A percentile compares a stretch with the other conserved stretches of the same genome.
These are phyloP conservation scores for Gorsachius goisagi DNA, from an alignment of 2,113 vertebrate species.

Conservation along the genomic window DNA sequence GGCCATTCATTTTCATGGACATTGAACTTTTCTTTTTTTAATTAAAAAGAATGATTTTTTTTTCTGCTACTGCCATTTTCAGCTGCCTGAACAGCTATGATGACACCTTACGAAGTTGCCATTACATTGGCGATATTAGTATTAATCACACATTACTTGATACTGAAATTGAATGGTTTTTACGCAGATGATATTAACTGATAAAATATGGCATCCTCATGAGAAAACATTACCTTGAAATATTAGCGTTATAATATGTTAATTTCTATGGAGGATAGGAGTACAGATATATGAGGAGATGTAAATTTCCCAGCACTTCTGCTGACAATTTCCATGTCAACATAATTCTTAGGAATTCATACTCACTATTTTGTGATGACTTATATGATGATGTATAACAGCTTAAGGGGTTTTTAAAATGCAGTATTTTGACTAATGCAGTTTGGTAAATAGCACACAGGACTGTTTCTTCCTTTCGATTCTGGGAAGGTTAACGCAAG, in stretches of 20 bases:
- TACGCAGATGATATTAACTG: conserved; percentile 79
- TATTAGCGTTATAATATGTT: conserved; percentile 84
- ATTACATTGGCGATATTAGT: conserved; percentile 55
- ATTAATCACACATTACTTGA: conserved; percentile 78
- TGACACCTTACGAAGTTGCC: conserved; percentile 49
- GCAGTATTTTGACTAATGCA: conserved; percentile 81
- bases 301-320: conserved; percentile 79
- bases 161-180: conserved; percentile 81
- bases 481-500: conserved; percentile 66
- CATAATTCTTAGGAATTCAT: conserved; percentile 81
- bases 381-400: conserved; percentile 86
- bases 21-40: neutral
- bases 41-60: conserved; percentile 34
- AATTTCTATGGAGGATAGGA: conserved; percentile 78
- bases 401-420: conserved; percentile 82
- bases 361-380: conserved; percentile 79
- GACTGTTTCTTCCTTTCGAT: conserved; percentile 48
- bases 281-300: conserved; percentile 77
- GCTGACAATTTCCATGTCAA: conserved; percentile 82
- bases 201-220: conserved; percentile 81
- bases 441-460: conserved; percentile 77
- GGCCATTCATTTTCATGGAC: neutral
- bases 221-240: conserved; percentile 87
- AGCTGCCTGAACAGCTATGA: neutral
- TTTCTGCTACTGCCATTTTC: neutral